Evolutionary conservation across 2,797 vertebrate species (phyloP).

Genomic region (Sternotherus odoratus): DNA sequence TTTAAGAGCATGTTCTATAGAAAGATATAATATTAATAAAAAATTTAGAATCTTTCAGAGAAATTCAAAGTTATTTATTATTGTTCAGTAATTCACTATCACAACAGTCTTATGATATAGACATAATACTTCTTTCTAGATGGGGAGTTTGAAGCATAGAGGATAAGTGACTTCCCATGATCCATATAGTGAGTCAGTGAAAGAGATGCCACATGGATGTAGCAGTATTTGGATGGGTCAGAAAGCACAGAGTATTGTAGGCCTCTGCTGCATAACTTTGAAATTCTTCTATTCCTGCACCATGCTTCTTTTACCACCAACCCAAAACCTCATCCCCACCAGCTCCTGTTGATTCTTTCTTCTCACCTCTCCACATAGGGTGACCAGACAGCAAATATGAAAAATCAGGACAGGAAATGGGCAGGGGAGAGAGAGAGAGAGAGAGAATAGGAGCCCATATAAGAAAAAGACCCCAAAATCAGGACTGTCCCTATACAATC

Average conservation of each 20-base stretch:
- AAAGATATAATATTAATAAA: neutral
- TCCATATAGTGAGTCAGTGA: neutral
- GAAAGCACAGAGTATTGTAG: neutral
- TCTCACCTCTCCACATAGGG: neutral
- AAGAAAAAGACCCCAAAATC: too few species aligned
- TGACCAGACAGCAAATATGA: too few species aligned
- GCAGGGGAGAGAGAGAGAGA: too few species aligned
- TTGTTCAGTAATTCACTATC: neutral
- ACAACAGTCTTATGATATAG: neutral
- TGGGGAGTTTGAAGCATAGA: neutral
- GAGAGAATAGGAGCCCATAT: too few species aligned
- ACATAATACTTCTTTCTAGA: neutral
- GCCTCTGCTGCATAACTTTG: neutral
- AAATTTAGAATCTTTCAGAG: neutral
- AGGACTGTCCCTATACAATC: too few species aligned
- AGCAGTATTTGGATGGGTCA: neutral
- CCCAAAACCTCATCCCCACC: neutral
- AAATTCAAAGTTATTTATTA: neutral
- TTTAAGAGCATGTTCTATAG: neutral
- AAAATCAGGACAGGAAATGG: too few species aligned
- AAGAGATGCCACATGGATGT: neutral
- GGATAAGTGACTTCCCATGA: neutral
- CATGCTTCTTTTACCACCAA: neutral
- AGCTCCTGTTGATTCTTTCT: too few species aligned
- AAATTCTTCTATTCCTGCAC: neutral